A percentile compares a stretch with the other conserved stretches of the same genome.
Evolutionary conservation across 2,797 vertebrate genomes (phyloP).

Genomic region (Gobionotothen gibberifrons): DNA sequence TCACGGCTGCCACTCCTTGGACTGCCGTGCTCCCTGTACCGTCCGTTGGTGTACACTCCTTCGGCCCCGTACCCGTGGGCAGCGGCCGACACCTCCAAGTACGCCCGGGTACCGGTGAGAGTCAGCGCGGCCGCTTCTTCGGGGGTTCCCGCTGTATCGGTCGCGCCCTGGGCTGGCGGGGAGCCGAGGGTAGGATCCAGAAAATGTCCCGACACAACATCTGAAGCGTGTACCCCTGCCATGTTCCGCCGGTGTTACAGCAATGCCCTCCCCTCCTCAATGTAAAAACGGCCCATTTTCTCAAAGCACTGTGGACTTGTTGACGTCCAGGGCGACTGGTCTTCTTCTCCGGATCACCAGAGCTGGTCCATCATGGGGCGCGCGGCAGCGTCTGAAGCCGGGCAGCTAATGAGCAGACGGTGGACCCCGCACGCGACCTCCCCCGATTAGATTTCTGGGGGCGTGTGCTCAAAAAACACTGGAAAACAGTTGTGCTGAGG

Average conservation of each 20-base stretch:
- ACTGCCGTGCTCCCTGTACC: conserved; percentile 78
- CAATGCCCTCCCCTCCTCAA: conserved; percentile 45
- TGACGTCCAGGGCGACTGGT: conserved; percentile 46
- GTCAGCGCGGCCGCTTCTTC: conserved; percentile 61
- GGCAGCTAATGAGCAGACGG: conserved; percentile 57
- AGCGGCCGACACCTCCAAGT: conserved; percentile 82
- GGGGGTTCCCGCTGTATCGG: conserved; percentile 57
- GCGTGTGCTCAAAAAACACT: conserved; percentile 30
- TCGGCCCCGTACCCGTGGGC: conserved; percentile 78
- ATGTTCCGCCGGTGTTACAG: conserved; percentile 79
- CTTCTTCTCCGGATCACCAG: conserved; percentile 29
- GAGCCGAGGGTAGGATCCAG: conserved; percentile 64
- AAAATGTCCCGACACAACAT: conserved; percentile 79
- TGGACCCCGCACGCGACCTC: conserved; percentile 33
- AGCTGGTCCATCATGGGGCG: conserved; percentile 52
- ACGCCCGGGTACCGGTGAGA: conserved; percentile 67
- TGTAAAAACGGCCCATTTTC: conserved; percentile 65
- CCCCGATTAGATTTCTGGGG: conserved; percentile 26
- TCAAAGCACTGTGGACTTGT: conserved; percentile 51
- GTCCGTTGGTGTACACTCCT: conserved; percentile 82
- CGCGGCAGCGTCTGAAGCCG: conserved; percentile 35
- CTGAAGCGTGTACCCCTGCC: conserved; percentile 84
- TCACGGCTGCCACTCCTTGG: conserved; percentile 80
- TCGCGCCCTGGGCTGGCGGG: conserved; percentile 67
- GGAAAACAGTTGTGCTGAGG: not conserved